Conservation (phyloP, 2,113 vertebrate genomes). For the Enhydra lutris region DNA sequence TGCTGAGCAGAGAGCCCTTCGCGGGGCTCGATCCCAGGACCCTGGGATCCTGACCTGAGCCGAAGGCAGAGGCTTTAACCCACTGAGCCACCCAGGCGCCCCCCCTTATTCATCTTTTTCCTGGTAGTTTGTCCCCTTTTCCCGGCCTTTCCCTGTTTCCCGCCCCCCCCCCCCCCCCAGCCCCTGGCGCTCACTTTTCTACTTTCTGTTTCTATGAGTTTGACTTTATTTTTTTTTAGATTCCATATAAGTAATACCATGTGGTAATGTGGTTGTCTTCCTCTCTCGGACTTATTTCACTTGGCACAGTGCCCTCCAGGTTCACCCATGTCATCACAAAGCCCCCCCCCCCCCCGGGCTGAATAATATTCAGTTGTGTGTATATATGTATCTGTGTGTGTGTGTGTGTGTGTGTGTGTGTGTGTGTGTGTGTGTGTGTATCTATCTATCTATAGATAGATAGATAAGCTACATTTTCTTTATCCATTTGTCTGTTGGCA, state of each 20-base stretch:
- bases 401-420: neutral
- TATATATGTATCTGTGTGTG: neutral
- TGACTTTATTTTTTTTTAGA: neutral
- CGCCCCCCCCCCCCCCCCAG: too few species aligned
- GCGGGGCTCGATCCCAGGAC: too few species aligned
- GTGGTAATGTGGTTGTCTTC: neutral
- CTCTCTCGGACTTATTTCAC: neutral
- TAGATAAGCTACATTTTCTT: neutral
- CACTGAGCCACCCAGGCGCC: too few species aligned
- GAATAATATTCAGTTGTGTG: neutral
- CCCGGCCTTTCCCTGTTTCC: neutral
- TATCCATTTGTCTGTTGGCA: neutral
- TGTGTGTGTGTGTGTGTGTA: neutral
- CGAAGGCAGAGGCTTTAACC: too few species aligned
- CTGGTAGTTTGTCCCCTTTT: neutral
- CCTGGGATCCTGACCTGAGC: too few species aligned
- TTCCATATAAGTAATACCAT: neutral
- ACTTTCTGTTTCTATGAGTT: neutral
- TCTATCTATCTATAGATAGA: too few species aligned
- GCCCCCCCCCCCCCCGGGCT: neutral
- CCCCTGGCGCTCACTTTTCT: neutral
- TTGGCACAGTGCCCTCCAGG: neutral
- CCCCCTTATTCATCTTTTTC: neutral
- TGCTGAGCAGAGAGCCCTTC: too few species aligned
- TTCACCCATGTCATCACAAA: neutral